Conservation (phyloP, 1,140 invertebrate species). For the Pogonomyrmex californicus region DNA sequence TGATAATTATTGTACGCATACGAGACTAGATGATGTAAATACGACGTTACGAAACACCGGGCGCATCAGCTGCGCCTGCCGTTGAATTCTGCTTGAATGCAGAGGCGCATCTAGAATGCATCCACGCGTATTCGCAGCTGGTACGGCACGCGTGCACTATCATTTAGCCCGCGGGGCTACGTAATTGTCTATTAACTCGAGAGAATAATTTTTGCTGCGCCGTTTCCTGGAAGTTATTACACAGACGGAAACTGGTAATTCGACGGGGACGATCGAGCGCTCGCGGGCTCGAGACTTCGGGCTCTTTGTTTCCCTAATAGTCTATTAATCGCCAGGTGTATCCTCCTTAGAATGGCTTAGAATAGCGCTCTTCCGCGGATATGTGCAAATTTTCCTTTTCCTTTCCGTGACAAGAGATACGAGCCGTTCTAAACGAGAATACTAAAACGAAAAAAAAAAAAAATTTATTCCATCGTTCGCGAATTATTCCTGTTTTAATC, state of each 20-base stretch:
- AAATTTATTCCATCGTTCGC: neutral
- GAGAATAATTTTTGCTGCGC: constrained; percentile 65
- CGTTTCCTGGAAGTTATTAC: constrained; percentile 66
- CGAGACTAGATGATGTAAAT: constrained; percentile 34
- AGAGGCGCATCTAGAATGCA: constrained; percentile 18
- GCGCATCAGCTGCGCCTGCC: neutral
- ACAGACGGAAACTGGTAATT: constrained; percentile 49
- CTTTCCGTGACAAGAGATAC: neutral
- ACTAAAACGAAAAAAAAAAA: neutral
- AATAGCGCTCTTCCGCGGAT: neutral
- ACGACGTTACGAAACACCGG: constrained; percentile 28
- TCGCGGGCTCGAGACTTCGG: neutral
- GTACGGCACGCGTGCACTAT: constrained; percentile 28
- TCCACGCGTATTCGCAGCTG: constrained; percentile 49
- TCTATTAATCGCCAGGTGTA: constrained; percentile 16
- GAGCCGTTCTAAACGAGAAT: neutral
- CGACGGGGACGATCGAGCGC: constrained; percentile 45
- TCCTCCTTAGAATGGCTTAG: neutral
- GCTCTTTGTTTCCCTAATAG: constrained; percentile 38
- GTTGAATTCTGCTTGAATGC: constrained; percentile 34
- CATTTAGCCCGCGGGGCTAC: constrained; percentile 36
- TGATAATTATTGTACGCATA: constrained; percentile 36
- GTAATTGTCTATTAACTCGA: constrained; percentile 66
- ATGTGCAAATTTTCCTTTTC: neutral
- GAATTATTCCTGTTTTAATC: constrained; percentile 1